These are phyloP conservation scores for Samia ricini DNA, from an alignment of 1,140 invertebrate genomes.

Conservation along the genomic window DNA sequence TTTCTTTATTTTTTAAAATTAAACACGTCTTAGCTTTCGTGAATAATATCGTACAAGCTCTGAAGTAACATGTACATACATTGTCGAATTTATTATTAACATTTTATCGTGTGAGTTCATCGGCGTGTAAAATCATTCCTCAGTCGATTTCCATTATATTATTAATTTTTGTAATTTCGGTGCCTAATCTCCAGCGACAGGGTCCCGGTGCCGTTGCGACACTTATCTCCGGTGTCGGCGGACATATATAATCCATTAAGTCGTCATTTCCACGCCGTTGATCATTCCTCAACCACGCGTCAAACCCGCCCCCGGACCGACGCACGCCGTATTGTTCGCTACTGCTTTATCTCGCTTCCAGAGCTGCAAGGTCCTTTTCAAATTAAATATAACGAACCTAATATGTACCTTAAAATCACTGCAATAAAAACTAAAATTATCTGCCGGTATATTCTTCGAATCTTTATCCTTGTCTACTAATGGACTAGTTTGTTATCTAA, in stretches of 20 bases:
- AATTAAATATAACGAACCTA: conserved; percentile 27
- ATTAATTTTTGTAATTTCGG: conserved; percentile 73
- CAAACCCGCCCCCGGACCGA: conserved; percentile 59
- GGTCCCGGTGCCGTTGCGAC: conserved; percentile 61
- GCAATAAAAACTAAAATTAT: conserved; percentile 27
- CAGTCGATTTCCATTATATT: conserved; percentile 67
- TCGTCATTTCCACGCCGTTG: conserved; percentile 73
- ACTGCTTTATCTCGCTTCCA: conserved; percentile 58
- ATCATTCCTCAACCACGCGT: conserved; percentile 72
- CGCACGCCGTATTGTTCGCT: conserved; percentile 62
- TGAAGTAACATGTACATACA: conserved; percentile 19
- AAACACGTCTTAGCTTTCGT: not conserved
- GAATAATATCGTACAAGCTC: conserved; percentile 20
- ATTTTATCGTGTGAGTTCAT: conserved; percentile 46
- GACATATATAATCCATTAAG: conserved; percentile 77
- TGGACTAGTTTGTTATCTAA: conserved; percentile 74
- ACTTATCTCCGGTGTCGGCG: conserved; percentile 69
- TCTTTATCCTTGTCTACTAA: conserved; percentile 50
- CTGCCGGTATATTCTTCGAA: conserved; percentile 16
- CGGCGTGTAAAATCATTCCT: conserved; percentile 54
- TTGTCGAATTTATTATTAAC: conserved; percentile 25
- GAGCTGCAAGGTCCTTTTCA: conserved; percentile 44
- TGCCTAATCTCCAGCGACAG: conserved; percentile 67
- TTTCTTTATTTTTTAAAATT: not conserved
- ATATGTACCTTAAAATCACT: conserved; percentile 48